phyloP scores from a whole-genome alignment of 2,113 vertebrate genomes.

The Otolemur garnettii region DNA sequence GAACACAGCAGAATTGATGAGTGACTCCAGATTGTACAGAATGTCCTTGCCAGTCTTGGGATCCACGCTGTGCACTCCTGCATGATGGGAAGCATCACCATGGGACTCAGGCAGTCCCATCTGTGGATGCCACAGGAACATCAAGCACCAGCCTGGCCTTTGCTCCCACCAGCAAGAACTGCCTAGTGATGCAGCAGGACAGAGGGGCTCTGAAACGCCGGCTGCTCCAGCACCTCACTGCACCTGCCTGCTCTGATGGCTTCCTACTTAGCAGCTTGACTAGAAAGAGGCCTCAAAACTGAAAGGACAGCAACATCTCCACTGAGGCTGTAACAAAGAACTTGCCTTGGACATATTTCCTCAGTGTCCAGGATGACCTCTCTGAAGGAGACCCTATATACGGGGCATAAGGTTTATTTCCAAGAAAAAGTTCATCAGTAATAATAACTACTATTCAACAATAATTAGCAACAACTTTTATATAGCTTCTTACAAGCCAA shows the following conservation, averaged over 20 bases:
- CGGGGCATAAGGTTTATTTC: background rate
- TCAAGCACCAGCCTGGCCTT: background rate
- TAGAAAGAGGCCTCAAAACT: background rate
- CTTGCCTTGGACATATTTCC: background rate
- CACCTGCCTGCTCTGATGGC: background rate
- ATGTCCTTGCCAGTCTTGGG: slow-evolving; percentile 94
- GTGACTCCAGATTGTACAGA: slow-evolving; percentile 94
- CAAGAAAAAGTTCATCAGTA: background rate
- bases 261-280: background rate
- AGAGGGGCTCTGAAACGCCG: background rate
- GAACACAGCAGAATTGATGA: slow-evolving; percentile 97
- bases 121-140: fast-evolving
- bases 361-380: background rate
- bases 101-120: background rate
- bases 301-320: background rate
- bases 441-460: background rate
- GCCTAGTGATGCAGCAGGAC: fast-evolving
- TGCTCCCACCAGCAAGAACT: background rate
- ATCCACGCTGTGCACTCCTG: slow-evolving; percentile 93
- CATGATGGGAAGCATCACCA: background rate
- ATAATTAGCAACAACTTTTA: background rate
- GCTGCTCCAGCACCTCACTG: background rate
- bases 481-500: background rate
- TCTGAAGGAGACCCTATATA: background rate
- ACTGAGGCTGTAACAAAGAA: background rate